A percentile compares a stretch with the other conserved stretches of the same genome.
phyloP scores from a whole-genome alignment of 2,113 vertebrate genomes.

The Tympanuchus pallidicinctus region DNA sequence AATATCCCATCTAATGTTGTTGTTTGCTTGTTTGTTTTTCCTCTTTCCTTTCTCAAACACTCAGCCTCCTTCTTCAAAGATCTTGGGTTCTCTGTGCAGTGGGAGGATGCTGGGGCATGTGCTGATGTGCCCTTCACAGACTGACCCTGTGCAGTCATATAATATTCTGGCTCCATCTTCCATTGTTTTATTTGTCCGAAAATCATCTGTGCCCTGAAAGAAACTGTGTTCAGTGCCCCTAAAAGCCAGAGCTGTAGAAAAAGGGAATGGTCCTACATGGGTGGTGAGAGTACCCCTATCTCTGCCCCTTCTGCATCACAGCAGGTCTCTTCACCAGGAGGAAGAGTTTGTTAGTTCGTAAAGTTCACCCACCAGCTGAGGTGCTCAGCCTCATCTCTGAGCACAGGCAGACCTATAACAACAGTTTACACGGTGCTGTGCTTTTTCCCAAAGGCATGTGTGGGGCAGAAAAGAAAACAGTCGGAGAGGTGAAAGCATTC shows the following conservation, averaged over 20 bases:
- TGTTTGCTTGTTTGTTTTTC: background rate
- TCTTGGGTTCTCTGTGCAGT: background rate
- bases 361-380: background rate
- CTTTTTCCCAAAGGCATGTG: fast-evolving
- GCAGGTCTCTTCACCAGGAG: background rate
- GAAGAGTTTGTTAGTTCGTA: background rate
- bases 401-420: background rate
- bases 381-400: background rate
- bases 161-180: background rate
- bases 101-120: background rate
- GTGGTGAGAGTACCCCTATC: background rate
- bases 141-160: background rate
- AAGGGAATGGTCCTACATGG: background rate
- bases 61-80: background rate
- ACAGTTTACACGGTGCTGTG: background rate
- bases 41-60: constrained; percentile 5
- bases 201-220: background rate
- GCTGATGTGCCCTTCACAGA: constrained; percentile 1
- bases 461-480: background rate
- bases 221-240: background rate
- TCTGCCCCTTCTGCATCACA: background rate
- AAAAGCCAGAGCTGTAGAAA: background rate
- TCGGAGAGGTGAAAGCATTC: background rate
- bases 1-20: constrained; percentile 26
- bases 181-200: constrained; percentile 3